Percentiles rank a stretch among this genome's conserved stretches.
Evolutionary conservation across 23 tunicate genomes (phyloP).

Genomic region (Phallusia fumigata): DNA sequence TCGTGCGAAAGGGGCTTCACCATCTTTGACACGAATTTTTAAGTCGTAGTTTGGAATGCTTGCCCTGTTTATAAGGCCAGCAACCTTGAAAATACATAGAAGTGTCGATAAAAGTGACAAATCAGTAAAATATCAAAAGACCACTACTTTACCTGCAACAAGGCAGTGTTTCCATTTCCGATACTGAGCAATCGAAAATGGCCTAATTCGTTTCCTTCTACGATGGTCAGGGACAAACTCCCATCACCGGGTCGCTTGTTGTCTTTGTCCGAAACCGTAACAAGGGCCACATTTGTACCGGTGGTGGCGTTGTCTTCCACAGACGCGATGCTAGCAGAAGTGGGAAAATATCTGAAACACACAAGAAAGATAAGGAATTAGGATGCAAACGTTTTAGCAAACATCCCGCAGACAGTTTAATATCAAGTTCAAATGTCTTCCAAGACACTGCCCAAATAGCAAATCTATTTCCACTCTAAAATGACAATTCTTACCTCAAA

Average conservation of each 20-base stretch:
- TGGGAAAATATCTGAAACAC: constrained; percentile 39
- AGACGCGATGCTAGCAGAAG: constrained; percentile 61
- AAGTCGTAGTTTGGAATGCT: constrained; percentile 45
- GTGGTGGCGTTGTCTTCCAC: constrained; percentile 51
- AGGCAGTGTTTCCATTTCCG: constrained; percentile 20
- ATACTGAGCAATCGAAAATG: constrained; percentile 41
- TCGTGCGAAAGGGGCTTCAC: constrained; percentile 31
- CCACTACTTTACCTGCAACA: constrained; percentile 32
- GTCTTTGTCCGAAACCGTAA: constrained; percentile 60
- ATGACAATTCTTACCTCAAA: constrained; percentile 23
- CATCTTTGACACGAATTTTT: constrained; percentile 44
- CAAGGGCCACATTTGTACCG: constrained; percentile 55
- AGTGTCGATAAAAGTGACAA: not conserved
- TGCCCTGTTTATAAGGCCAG: constrained; percentile 19
- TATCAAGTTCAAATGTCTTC: not conserved
- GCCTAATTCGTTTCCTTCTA: constrained; percentile 51
- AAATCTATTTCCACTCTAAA: too few species aligned
- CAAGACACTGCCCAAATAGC: too few species aligned
- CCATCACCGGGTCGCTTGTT: not conserved
- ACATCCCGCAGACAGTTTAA: not conserved
- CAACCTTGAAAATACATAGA: constrained; percentile 34
- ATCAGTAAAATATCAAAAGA: not conserved
- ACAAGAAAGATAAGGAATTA: too few species aligned
- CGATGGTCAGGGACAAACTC: constrained; percentile 26
- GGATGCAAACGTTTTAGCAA: not conserved